These are phyloP conservation scores for Choristoneura fumiferana DNA, from an alignment of 1,140 invertebrate species.

Conservation along the genomic window DNA sequence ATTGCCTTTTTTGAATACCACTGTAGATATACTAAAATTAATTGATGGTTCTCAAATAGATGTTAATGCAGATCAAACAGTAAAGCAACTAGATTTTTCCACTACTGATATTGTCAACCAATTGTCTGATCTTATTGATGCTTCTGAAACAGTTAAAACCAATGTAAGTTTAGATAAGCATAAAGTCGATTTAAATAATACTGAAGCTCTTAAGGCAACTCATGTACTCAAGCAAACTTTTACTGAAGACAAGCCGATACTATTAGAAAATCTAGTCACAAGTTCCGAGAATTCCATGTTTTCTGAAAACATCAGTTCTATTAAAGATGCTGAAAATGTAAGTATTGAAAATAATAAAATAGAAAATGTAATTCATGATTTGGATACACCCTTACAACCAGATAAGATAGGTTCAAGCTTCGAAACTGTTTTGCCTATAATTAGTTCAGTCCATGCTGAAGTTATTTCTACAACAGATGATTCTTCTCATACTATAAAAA, in stretches of 20 bases:
- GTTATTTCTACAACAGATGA: background rate
- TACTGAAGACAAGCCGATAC: background rate
- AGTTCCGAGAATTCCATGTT: no score
- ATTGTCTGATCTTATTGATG: conserved; percentile 6
- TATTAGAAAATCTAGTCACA: background rate
- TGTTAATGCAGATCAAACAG: background rate
- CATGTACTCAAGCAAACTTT: background rate
- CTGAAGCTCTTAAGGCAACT: background rate
- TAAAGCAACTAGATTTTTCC: background rate
- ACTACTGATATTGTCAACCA: conserved; percentile 17
- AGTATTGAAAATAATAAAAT: background rate
- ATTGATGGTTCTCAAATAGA: background rate
- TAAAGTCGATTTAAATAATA: background rate
- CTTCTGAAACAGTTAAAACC: background rate
- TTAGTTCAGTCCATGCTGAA: background rate
- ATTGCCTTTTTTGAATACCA: conserved; percentile 2
- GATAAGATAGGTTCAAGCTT: no score
- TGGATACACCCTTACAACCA: no score
- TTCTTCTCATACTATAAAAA: background rate
- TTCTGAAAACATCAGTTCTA: background rate
- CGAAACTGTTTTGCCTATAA: background rate
- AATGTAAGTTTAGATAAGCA: background rate
- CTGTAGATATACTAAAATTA: conserved; percentile 6
- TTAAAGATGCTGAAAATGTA: background rate
- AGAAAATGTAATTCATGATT: background rate